Evolutionary conservation across 2,113 vertebrate species (phyloP).

Genomic region (Zosterops lateralis): DNA sequence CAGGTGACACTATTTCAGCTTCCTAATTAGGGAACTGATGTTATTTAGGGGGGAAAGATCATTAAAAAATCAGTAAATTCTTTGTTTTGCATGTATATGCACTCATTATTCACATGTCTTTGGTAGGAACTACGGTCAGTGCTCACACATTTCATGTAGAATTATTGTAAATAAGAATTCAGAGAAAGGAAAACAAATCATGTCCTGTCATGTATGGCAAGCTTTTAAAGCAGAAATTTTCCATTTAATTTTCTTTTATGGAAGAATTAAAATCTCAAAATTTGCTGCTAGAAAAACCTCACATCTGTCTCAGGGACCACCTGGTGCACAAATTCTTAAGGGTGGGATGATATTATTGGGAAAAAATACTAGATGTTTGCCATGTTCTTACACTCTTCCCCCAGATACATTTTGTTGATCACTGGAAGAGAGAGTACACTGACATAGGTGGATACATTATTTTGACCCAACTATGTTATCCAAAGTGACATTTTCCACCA

Average conservation of each 20-base stretch:
- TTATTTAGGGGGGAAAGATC: not conserved
- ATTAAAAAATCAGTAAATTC: not conserved
- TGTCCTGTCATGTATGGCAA: accelerated
- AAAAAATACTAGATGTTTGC: not conserved
- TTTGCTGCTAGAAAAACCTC: not conserved
- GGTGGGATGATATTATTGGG: not conserved
- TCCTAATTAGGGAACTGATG: not conserved
- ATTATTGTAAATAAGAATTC: not conserved
- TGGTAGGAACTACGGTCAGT: not conserved
- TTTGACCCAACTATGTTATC: not conserved
- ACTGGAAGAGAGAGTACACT: not conserved
- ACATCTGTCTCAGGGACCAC: not conserved
- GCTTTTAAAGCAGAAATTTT: not conserved
- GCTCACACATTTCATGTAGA: not conserved
- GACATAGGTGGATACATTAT: not conserved
- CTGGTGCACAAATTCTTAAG: not conserved
- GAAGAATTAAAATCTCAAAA: not conserved
- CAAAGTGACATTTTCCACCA: not conserved
- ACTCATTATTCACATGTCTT: not conserved
- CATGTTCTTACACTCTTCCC: not conserved
- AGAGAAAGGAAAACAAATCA: not conserved
- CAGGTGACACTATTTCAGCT: not conserved
- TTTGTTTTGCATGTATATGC: not conserved
- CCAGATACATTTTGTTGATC: not conserved
- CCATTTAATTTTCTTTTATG: not conserved